Base-by-base conservation (phyloP, 2,888 invertebrate genomes). In the Galerucella pusilla region DNA sequence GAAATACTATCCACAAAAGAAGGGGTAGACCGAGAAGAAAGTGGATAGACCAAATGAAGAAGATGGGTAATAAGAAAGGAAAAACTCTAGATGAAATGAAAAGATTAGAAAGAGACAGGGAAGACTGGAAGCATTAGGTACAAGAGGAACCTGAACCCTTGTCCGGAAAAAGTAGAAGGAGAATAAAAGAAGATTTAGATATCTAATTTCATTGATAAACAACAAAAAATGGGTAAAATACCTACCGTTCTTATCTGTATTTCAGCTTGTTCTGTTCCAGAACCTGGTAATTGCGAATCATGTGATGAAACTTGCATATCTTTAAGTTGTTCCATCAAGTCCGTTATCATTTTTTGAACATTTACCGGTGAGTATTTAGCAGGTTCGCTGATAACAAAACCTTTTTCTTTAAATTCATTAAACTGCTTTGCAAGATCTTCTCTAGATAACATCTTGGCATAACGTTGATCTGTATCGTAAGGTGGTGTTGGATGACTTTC, bases 181-280 rank as follows among this genome's bases (percentile, higher is more conserved):
- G 35, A 35, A 35, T n/a, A 5, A 35, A 5, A 35, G 5, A 5
- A 35, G 14, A n/a, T 4, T n/a, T 14, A n/a, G 5, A 5, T 52
- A n/a, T 52, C 14, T 52, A 5, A n/a, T 5, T 52, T n/a, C 52
- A 4, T 49, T 49, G 11, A 4, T 12, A 68, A 59, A 9, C 6
- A 25, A 59, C 14, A 59, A 11, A 7, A 9, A n/a, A 59, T 35
- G 14, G 4, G 2, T 2, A 57, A 57, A 11, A 28, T 12, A 71
- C 76, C 79, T 80, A 92, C 92, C 89, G 90, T 91, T 80, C 90
- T 89, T 80, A 92, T 92, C 84, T 92, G 91, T 76, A 87, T 88
- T 75, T 89, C 83, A 9, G 91, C 85, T 66, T 89, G 85, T 80
- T 88, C 89, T 82, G 91, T 91, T 80, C 91, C 90, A 0, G 89